Conservation (phyloP, 2,797 vertebrate species). For the Myotis findleyi region DNA sequence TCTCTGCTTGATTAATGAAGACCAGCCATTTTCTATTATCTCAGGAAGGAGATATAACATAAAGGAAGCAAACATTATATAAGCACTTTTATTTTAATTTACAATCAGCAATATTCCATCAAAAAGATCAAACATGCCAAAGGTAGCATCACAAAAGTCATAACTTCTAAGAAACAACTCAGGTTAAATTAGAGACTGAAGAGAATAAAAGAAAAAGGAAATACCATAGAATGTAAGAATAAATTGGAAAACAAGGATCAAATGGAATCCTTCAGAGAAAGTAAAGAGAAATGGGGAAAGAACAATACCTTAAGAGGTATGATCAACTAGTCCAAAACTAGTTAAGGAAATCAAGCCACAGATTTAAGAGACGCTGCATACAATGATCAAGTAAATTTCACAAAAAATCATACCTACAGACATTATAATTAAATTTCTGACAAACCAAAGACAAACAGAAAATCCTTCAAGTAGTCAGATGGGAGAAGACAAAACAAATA, state of each 20-base stretch:
- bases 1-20: background rate
- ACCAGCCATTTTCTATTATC: background rate
- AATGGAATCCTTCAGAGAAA: background rate
- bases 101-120: background rate
- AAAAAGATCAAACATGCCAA: background rate
- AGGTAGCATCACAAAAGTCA: background rate
- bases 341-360: background rate
- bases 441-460: background rate
- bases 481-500: background rate
- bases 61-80: background rate
- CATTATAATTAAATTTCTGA: background rate
- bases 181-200: background rate
- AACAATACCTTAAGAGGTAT: background rate
- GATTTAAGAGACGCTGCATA: background rate
- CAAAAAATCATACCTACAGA: background rate
- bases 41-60: background rate
- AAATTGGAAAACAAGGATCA: background rate
- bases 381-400: background rate
- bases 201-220: background rate
- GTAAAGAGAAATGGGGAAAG: background rate
- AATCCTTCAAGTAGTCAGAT: background rate
- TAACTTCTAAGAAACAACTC: background rate
- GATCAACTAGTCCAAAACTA: background rate
- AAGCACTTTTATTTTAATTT: background rate
- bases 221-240: background rate